Base-by-base conservation (phyloP, 1,140 invertebrate species). In the Lineus longissimus region DNA sequence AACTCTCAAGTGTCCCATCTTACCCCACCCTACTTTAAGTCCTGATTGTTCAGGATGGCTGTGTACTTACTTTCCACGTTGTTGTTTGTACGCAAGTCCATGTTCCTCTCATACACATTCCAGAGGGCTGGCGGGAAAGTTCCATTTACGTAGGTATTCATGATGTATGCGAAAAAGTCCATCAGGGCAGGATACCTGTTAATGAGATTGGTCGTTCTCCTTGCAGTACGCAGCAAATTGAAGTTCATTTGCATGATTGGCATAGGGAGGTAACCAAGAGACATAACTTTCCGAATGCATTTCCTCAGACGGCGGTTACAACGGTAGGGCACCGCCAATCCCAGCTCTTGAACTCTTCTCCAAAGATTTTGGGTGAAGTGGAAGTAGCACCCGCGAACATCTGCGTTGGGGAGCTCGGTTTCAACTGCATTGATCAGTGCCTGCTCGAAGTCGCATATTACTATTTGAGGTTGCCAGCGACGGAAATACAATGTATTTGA, bases 321-420 rank as follows among this genome's bases (percentile, higher is more conserved):
- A 19, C 31, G 27, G 31, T 66, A 66, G 0, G 23, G 6, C 23
- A 6, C 6, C 17, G 55, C 31, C 1, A 65, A 36, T 2, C 61
- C 68, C 27, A 65, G 11, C 22, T 62, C 51, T 27, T 70, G 63
- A 15, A 70, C 51, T 25, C 63, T 67, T n/a, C 63, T 51, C 56
- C 40, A 68, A 2, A 68, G 31, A 19, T 56, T 61, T 31, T 70
- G 65, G 1, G 40, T 55, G 23, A 54, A 67, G 51, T 70, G 68
- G 40, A 70, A 70, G 11, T 23, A 57, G 60, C 68, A 70, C 13
- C 68, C 65, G 13, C 36, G 17, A 40, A 70, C 54, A 22, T 30
- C 17, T 19, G n/a, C n/a, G n/a, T n/a, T n/a, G n/a, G n/a, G n/a
- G n/a, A n/a, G n/a, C n/a, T n/a, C n/a, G n/a, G n/a, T n/a, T n/a